These are phyloP conservation scores for Gyrodactylus salaris DNA, from an alignment of 1,140 invertebrate species.

Conservation along the genomic window DNA sequence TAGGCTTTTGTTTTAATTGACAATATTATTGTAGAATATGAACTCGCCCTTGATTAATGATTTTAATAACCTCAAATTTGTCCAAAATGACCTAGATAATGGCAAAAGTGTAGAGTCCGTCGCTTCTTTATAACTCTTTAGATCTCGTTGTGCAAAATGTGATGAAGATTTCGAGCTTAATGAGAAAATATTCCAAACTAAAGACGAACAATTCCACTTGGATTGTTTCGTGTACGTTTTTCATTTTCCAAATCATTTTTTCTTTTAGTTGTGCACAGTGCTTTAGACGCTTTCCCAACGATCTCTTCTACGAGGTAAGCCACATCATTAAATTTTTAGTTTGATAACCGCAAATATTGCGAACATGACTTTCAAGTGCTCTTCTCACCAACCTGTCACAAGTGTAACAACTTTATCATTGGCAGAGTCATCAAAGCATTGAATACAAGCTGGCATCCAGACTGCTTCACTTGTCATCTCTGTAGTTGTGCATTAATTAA, in stretches of 20 bases:
- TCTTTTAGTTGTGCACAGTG: slow-evolving; percentile 66
- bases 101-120: not conserved
- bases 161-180: slow-evolving; percentile 57
- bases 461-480: slow-evolving; percentile 74
- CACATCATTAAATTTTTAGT: slow-evolving; percentile 21
- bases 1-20: not conserved
- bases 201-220: slow-evolving; percentile 76
- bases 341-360: slow-evolving; percentile 91
- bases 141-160: slow-evolving; percentile 37
- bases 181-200: slow-evolving; percentile 83
- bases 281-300: slow-evolving; percentile 80
- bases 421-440: slow-evolving; percentile 90
- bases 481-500: slow-evolving; percentile 65
- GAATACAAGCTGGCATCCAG: slow-evolving; percentile 89
- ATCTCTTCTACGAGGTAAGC: slow-evolving; percentile 58
- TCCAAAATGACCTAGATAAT: not conserved
- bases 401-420: slow-evolving; percentile 83
- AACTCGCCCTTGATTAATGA: not conserved
- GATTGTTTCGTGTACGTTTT: slow-evolving; percentile 73
- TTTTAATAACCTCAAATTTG: not conserved
- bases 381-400: slow-evolving; percentile 83
- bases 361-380: slow-evolving; percentile 94
- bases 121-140: not conserved
- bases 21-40: not conserved
- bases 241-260: slow-evolving; percentile 4